phyloP scores from a whole-genome alignment of 2,888 invertebrate genomes.

The Nasonovia ribisnigri region DNA sequence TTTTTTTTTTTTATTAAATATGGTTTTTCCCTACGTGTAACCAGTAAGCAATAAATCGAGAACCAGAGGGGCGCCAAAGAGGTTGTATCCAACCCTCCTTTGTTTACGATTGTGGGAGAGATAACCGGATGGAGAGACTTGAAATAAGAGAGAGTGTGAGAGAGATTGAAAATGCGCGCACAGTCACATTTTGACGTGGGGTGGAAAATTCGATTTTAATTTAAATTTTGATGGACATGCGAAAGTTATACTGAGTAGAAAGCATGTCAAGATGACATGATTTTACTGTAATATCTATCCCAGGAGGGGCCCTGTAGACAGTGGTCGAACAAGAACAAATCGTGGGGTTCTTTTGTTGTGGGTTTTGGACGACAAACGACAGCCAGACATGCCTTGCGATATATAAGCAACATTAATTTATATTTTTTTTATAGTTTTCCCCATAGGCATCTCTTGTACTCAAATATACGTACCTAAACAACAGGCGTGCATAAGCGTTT shows the following conservation, averaged over 20 bases:
- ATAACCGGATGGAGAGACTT: constrained; percentile 58
- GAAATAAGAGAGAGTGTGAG: constrained; percentile 28
- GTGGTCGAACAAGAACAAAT: constrained; percentile 23
- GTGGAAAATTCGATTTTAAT: constrained; percentile 63
- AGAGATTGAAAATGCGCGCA: constrained; percentile 39
- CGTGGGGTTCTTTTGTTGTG: constrained; percentile 45
- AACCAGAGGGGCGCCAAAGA: constrained; percentile 58
- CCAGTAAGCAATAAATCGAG: constrained; percentile 60
- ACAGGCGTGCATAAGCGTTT: neutral
- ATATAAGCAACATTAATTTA: constrained; percentile 14
- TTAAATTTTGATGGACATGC: constrained; percentile 60
- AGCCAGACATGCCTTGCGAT: neutral
- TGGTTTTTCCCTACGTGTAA: constrained; percentile 25
- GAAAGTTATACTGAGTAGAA: constrained; percentile 45
- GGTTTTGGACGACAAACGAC: constrained; percentile 14
- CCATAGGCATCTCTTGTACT: neutral
- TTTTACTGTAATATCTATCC: constrained; percentile 34
- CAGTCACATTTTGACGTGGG: constrained; percentile 58
- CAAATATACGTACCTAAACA: neutral
- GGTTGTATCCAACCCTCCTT: constrained; percentile 55
- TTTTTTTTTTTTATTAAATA: constrained; percentile 55
- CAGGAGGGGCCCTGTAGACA: neutral
- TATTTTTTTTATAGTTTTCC: neutral
- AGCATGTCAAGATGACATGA: constrained; percentile 54
- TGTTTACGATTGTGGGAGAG: constrained; percentile 58